These are phyloP conservation scores for Cephalopachus bancanus DNA, from an alignment of 2,797 vertebrate species.

Conservation along the genomic window DNA sequence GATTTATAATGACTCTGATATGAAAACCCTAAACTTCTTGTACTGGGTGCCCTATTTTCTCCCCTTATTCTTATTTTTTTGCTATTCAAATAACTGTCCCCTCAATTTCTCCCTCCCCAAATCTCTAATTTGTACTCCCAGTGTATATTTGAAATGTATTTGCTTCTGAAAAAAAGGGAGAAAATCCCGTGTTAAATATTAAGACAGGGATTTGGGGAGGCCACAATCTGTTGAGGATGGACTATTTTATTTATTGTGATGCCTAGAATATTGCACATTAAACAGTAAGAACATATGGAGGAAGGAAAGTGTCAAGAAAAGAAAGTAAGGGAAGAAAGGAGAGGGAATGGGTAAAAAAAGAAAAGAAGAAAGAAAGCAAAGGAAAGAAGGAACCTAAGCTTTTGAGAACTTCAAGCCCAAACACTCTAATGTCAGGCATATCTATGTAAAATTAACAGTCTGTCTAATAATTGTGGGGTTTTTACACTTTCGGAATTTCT, in stretches of 20 bases:
- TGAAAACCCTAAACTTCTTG: neutral
- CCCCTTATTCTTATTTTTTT: neutral
- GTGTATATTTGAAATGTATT: neutral
- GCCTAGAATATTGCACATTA: neutral
- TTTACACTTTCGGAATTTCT: conserved; percentile 1
- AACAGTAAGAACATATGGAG: neutral
- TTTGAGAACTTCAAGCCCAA: neutral
- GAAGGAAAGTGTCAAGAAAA: neutral
- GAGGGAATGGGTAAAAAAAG: neutral
- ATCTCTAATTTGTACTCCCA: neutral
- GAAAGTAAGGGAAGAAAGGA: neutral
- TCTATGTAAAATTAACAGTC: neutral
- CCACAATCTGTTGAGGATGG: neutral
- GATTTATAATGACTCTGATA: neutral
- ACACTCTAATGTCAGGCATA: neutral
- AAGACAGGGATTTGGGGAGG: neutral
- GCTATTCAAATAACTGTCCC: neutral
- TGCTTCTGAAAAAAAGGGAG: neutral
- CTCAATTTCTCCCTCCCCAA: neutral
- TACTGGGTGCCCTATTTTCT: neutral
- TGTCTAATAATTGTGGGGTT: neutral
- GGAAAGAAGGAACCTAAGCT: neutral
- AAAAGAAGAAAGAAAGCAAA: neutral
- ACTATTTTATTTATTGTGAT: neutral
- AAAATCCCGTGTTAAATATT: neutral